These are phyloP conservation scores for Betta splendens DNA, from an alignment of 2,797 vertebrate genomes.

Conservation along the genomic window DNA sequence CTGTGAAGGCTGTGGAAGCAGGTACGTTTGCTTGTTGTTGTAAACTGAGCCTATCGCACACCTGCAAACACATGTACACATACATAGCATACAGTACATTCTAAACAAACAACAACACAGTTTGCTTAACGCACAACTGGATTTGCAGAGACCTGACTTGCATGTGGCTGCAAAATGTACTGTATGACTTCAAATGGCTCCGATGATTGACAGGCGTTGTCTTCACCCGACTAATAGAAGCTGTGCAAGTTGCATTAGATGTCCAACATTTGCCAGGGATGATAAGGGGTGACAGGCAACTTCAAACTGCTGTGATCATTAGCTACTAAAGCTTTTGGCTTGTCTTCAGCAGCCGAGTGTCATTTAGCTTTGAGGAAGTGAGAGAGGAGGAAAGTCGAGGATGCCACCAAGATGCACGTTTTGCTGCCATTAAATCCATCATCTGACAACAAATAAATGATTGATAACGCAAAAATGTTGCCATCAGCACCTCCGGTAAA, in stretches of 20 bases:
- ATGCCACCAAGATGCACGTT: neutral
- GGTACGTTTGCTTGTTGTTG: constrained; percentile 75
- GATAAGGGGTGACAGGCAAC: constrained; percentile 46
- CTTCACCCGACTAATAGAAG: constrained; percentile 21
- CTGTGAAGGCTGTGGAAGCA: constrained; percentile 92
- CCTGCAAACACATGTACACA: too few relatives aligned
- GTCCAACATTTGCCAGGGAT: constrained; percentile 42
- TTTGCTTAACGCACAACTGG: neutral
- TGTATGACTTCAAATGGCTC: constrained; percentile 13
- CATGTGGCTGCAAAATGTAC: neutral
- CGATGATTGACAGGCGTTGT: constrained; percentile 22
- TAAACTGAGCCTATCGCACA: neutral
- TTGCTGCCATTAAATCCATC: constrained; percentile 9
- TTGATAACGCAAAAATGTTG: neutral
- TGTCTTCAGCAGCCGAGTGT: constrained; percentile 29
- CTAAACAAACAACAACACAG: neutral
- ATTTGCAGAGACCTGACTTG: neutral
- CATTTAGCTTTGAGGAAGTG: constrained; percentile 30
- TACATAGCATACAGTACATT: too few relatives aligned
- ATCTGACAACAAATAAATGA: constrained; percentile 10
- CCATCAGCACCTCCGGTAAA: neutral
- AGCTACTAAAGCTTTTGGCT: constrained; percentile 40
- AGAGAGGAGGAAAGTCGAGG: neutral
- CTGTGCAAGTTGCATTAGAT: constrained; percentile 40
- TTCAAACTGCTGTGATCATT: constrained; percentile 53